Evolutionary conservation across 1,140 invertebrate species (phyloP), one percentile per base, ranked within the genome.

Genomic region (Chrysopa pallens): DNA sequence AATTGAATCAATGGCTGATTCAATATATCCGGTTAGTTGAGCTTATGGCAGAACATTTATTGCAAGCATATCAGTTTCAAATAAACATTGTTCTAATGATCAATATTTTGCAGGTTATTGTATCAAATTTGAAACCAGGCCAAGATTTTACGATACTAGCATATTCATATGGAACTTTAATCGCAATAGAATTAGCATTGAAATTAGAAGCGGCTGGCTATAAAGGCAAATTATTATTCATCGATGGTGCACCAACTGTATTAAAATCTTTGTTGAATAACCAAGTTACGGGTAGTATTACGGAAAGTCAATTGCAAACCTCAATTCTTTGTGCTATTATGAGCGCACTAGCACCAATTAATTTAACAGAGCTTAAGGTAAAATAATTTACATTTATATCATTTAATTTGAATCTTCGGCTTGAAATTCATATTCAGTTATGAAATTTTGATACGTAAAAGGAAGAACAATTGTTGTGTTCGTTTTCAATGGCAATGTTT

Each of bases 81-180:
- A 38, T 23, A 8, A 69, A 69, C 38, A 61, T 67, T 8, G 58
- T 84, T 23, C 17, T 23, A 23, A 23, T 23, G 17, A 23, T 23
- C 5, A 23, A 23, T 23, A 23, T 23, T 23, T 23, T 23, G 17
- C 17, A 23, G 17, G 17, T 23, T 23, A 23, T 23, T 5, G 17
- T 23, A 23, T 23, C 17, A 23, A 23, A 23, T 23, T 5, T 23
- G 17, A 23, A 23, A 50, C 46, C 49, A 43, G 52, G 57, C 8
- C 51, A 61, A 46, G 51, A 67, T 3, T 78, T 72, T 56, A 70
- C 65, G 42, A 49, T 80, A 1, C 60, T 78, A 15, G 74, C 72
- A 6, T 78, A 79, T 58, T 79, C 76, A n/a, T 79, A 68, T 52
- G 77, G 78, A 33, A 57, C 66, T n/a, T 50, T 70, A 9, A 52